Evolutionary conservation across 2,797 vertebrate genomes (phyloP).

Genomic region (Neopelma chrysocephalum): DNA sequence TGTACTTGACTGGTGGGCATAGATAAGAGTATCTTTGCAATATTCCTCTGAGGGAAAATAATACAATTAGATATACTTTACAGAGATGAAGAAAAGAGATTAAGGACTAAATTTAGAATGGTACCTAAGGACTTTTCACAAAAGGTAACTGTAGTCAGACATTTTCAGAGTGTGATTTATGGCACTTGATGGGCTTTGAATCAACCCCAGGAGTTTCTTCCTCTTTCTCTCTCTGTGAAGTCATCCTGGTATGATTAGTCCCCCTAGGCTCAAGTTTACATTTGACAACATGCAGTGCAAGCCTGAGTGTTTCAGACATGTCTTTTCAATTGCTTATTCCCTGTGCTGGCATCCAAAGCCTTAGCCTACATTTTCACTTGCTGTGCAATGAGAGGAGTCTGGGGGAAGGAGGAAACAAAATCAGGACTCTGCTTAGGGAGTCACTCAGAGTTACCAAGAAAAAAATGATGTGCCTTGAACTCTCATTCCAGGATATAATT

Average conservation of each 20-base stretch:
- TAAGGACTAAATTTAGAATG: background rate
- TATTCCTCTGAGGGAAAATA: background rate
- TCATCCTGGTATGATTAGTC: background rate
- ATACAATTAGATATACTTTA: slow-evolving; percentile 9
- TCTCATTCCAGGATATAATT: background rate
- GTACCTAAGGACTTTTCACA: slow-evolving; percentile 1
- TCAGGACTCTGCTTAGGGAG: background rate
- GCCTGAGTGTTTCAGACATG: background rate
- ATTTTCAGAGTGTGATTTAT: background rate
- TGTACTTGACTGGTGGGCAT: background rate
- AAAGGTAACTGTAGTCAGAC: background rate
- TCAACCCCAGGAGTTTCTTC: background rate
- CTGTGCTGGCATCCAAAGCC: background rate
- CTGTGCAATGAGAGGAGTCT: background rate
- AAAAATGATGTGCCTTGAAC: background rate
- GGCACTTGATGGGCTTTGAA: background rate
- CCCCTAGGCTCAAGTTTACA: background rate
- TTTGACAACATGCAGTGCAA: background rate
- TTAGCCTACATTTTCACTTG: background rate
- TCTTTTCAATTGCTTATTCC: background rate
- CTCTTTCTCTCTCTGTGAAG: background rate
- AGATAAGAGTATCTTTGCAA: background rate
- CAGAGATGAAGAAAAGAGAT: background rate
- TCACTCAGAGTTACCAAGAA: background rate
- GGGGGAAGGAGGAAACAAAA: background rate